phyloP scores from a whole-genome alignment of 1,140 invertebrate species.

The Cotesia chilonis region DNA sequence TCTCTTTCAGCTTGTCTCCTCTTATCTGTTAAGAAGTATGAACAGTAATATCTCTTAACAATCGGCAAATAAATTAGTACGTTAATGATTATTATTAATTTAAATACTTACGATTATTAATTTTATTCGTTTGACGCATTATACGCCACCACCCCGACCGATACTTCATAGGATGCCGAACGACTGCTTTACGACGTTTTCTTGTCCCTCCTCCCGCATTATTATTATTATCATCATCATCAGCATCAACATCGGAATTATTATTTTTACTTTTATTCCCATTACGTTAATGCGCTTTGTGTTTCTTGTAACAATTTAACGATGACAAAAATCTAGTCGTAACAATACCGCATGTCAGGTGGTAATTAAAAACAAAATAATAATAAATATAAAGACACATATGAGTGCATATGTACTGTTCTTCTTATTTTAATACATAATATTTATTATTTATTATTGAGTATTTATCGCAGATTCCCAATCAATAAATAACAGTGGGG shows the following conservation, averaged over 20 bases:
- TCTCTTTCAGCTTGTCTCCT: no score
- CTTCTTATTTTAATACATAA: no score
- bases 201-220: slow-evolving; percentile 1
- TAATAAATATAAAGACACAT: slow-evolving; percentile 3
- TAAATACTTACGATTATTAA: not conserved
- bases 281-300: not conserved
- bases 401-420: no score
- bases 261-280: not conserved
- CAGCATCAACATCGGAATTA: not conserved
- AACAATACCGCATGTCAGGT: slow-evolving; percentile 5
- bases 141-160: slow-evolving; percentile 39
- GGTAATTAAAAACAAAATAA: slow-evolving; percentile 10
- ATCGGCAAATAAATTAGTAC: no score
- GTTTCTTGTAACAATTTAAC: slow-evolving; percentile 21
- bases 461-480: not conserved
- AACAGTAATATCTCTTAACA: not conserved
- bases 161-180: slow-evolving; percentile 36
- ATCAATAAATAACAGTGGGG: slow-evolving; percentile 1
- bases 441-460: no score
- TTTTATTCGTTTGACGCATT: slow-evolving; percentile 38
- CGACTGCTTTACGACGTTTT: slow-evolving; percentile 23
- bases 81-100: no score
- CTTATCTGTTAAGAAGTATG: no score
- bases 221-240: not conserved
- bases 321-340: slow-evolving; percentile 10